A percentile compares a stretch with the other conserved stretches of the same genome.
These are phyloP conservation scores for Anguilla marmorata DNA, from an alignment of 2,797 vertebrate species.

Conservation along the genomic window DNA sequence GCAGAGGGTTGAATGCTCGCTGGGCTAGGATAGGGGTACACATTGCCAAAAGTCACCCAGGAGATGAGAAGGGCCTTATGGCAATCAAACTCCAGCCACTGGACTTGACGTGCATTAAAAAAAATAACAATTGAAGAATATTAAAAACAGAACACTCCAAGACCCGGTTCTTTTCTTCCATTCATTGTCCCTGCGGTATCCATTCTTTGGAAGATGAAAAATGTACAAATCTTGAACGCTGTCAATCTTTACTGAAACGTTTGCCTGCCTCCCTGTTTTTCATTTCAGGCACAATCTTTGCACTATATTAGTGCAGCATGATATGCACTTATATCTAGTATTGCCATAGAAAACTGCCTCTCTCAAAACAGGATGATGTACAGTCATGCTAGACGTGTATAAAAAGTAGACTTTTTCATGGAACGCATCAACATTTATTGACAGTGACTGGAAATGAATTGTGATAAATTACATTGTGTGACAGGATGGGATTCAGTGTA, in stretches of 20 bases:
- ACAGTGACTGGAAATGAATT: slow-evolving; percentile 59
- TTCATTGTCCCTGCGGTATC: slow-evolving; percentile 71
- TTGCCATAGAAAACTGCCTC: slow-evolving; percentile 90
- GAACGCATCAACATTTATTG: slow-evolving; percentile 49
- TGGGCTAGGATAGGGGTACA: slow-evolving; percentile 64
- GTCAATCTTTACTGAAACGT: slow-evolving; percentile 73
- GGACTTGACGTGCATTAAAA: not conserved
- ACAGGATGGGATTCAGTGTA: slow-evolving; percentile 48
- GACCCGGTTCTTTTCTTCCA: slow-evolving; percentile 53
- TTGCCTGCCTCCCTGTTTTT: slow-evolving; percentile 79
- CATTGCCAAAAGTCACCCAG: slow-evolving; percentile 70
- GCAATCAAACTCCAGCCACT: slow-evolving; percentile 60
- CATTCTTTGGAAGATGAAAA: slow-evolving; percentile 71
- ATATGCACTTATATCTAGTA: slow-evolving; percentile 88
- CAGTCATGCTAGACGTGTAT: slow-evolving; percentile 59
- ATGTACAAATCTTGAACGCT: slow-evolving; percentile 68
- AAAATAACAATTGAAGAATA: slow-evolving; percentile 33
- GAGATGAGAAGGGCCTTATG: slow-evolving; percentile 62
- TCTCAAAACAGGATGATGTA: slow-evolving; percentile 70
- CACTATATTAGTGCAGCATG: slow-evolving; percentile 99
- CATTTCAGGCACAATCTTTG: slow-evolving; percentile 86
- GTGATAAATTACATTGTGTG: slow-evolving; percentile 56
- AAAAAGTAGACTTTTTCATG: slow-evolving; percentile 24
- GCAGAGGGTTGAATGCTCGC: slow-evolving; percentile 44
- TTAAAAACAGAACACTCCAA: not conserved